Evolutionary conservation across 2,888 invertebrate species (phyloP), one percentile per base, ranked within the genome.

Genomic region (Augiades crinisus): DNA sequence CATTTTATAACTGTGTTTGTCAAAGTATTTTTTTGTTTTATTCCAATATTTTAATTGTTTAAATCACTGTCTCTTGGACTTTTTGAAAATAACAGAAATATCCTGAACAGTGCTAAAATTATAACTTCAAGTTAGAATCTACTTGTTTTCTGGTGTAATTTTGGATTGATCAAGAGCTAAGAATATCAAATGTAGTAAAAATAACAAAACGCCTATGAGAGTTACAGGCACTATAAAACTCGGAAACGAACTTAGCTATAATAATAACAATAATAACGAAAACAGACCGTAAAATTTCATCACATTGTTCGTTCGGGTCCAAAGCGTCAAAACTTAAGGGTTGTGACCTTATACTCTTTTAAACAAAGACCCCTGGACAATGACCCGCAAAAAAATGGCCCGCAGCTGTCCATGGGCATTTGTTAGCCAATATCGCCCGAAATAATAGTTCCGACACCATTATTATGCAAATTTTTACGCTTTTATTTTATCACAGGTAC

Each of bases 401-500:
- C 56, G 81, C 86, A 87, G 88, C 88, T 87, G 88, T 70, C 84
- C 80, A 78, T 69, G 73, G 73, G 68, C 72, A 69, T 76, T 75
- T 76, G 78, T 81, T 79, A 76, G 78, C 81, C 80, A 73, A 79
- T 77, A 79, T 71, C 52, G 64, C 73, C 76, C 72, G 70, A 85
- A 86, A 85, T 83, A 85, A 85, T 85, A 83, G 78, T 77, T 63
- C 59, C 63, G 62, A 63, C 74, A 65, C 75, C 73, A 87, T 88
- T 89, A 88, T 89, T 87, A 89, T 89, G 89, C 76, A 72, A 89
- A 89, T 88, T 67, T 61, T 50, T 63, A 70, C 71, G 66, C 71
- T 64, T 72, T 78, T 75, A 82, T 87, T 86, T 84, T 87, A 82
- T 78, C 78, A 74, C 87, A 87, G 87, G 87, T 86, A 83, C 59